A percentile compares a stretch with the other conserved stretches of the same genome.
Evolutionary conservation across 1,140 invertebrate genomes (phyloP).

Genomic region (Leptopilina clavipes): DNA sequence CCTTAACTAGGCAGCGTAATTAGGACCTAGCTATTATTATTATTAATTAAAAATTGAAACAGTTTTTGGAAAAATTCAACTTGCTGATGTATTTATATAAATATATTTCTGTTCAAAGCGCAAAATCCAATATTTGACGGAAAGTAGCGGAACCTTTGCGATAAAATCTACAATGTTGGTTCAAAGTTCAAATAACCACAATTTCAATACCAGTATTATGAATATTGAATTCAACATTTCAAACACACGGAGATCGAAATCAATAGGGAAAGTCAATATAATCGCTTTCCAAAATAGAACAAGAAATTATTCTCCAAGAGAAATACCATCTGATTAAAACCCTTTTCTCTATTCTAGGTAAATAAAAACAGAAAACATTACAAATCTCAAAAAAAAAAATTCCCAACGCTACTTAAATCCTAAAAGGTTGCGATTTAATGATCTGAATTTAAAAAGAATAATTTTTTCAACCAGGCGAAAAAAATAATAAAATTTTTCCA

Average conservation of each 20-base stretch:
- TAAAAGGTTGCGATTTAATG: too few relatives aligned
- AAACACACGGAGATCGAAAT: neutral
- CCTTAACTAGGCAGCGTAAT: too few relatives aligned
- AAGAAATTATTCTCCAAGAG: neutral
- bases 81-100: neutral
- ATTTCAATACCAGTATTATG: neutral
- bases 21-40: too few relatives aligned
- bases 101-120: constrained; percentile 1
- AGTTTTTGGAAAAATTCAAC: too few relatives aligned
- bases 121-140: constrained; percentile 24
- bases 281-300: neutral
- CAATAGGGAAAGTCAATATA: neutral
- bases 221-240: constrained; percentile 19
- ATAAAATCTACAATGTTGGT: constrained; percentile 9
- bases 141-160: constrained; percentile 29
- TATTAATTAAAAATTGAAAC: too few relatives aligned
- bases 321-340: neutral
- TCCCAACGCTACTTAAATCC: too few relatives aligned
- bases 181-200: constrained; percentile 17
- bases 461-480: too few relatives aligned
- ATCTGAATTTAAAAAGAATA: too few relatives aligned
- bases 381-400: too few relatives aligned
- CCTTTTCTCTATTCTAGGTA: too few relatives aligned
- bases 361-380: too few relatives aligned
- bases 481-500: too few relatives aligned